phyloP scores from a whole-genome alignment of 2,888 invertebrate genomes.

The Drosophila cognata region DNA sequence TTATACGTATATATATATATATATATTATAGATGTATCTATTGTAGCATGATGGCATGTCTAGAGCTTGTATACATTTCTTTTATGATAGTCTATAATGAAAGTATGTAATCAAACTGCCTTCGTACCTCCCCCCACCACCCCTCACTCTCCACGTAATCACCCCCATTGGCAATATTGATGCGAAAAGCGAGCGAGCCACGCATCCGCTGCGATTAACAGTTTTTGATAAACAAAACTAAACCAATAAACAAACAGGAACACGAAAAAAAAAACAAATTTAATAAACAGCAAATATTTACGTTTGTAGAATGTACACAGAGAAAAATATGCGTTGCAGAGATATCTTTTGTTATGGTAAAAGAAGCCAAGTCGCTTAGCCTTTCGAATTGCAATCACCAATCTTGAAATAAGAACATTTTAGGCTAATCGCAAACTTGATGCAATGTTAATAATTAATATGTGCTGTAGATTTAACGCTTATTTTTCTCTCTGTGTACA shows the following conservation, averaged over 20 bases:
- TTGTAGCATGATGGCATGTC: conserved; percentile 23
- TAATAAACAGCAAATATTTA: conserved; percentile 10
- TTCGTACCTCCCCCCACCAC: not conserved
- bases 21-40: not conserved
- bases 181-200: not conserved
- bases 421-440: not conserved
- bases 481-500: not conserved
- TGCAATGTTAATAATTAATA: not conserved
- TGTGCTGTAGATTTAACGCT: not conserved
- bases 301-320: conserved; percentile 2
- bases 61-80: not conserved
- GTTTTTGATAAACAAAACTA: conserved; percentile 67
- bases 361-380: no score
- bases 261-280: conserved; percentile 48
- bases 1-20: not conserved
- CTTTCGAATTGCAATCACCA: not conserved
- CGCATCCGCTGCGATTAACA: conserved; percentile 53
- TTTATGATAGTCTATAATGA: conserved; percentile 3
- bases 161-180: not conserved
- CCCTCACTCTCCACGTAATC: accelerated
- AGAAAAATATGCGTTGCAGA: not conserved
- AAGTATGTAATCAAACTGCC: conserved; percentile 8
- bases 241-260: conserved; percentile 62
- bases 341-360: not conserved
- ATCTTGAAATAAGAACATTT: not conserved